Conservation (phyloP, 2,113 vertebrate genomes). For the Lynx canadensis region DNA sequence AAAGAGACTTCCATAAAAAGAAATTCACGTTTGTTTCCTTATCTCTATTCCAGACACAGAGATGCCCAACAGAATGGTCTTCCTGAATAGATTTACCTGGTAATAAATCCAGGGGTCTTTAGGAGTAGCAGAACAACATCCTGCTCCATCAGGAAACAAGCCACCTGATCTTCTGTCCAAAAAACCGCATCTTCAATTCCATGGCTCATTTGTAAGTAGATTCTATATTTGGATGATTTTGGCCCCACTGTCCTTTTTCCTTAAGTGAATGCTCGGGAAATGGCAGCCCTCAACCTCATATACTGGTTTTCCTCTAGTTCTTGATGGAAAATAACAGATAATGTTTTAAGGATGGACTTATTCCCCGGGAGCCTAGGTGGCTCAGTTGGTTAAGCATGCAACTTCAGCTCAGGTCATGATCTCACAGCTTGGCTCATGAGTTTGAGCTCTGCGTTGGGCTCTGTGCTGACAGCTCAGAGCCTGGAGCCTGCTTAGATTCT, state of each 20-base stretch:
- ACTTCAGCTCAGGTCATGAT: too few species aligned
- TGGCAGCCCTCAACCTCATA: background rate
- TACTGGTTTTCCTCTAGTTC: background rate
- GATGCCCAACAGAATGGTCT: background rate
- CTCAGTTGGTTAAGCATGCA: too few species aligned
- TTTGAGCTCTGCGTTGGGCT: accelerated
- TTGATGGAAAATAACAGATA: background rate
- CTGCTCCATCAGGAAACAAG: background rate
- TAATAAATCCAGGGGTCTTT: background rate
- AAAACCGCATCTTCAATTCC: background rate
- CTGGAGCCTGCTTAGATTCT: too few species aligned
- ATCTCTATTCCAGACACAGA: background rate
- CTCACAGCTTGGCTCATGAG: too few species aligned
- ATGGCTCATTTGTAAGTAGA: background rate
- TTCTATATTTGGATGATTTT: background rate
- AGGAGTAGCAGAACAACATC: background rate
- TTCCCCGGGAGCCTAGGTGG: background rate
- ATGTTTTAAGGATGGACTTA: background rate
- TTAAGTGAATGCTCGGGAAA: background rate
- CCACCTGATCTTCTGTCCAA: background rate
- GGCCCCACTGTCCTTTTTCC: background rate
- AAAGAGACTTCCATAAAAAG: background rate
- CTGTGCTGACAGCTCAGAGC: too few species aligned
- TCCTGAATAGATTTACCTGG: background rate
- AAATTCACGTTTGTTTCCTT: background rate